phyloP scores from a whole-genome alignment of 2,113 vertebrate genomes.

The Rhynchomys soricoides region DNA sequence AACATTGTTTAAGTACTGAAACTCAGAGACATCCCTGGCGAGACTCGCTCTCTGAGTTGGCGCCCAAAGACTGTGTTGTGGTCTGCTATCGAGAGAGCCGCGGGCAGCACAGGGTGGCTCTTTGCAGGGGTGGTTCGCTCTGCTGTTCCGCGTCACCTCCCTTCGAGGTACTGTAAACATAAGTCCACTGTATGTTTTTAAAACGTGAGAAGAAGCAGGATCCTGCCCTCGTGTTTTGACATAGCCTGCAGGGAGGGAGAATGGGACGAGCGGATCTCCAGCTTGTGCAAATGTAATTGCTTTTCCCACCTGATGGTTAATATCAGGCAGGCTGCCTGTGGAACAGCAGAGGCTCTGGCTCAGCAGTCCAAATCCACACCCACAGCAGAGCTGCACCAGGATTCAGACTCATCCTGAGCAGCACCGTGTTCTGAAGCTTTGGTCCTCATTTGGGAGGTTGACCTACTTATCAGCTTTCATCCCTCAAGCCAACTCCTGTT shows the following conservation, averaged over 20 bases:
- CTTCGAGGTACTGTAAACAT: conserved; percentile 73
- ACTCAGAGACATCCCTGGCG: conserved; percentile 47
- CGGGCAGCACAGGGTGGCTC: not conserved
- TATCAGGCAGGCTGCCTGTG: conserved; percentile 51
- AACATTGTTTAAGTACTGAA: conserved; percentile 50
- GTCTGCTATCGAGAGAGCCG: not conserved
- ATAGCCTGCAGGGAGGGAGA: conserved; percentile 75
- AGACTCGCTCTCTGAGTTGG: not conserved
- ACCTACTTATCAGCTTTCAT: not conserved
- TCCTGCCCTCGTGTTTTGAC: conserved; percentile 77
- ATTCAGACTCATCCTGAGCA: not conserved
- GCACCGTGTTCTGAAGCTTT: not conserved
- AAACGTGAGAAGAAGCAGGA: conserved; percentile 82
- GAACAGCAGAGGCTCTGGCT: not conserved
- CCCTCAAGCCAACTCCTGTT: not conserved
- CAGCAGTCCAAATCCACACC: not conserved
- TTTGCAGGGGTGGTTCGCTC: not conserved
- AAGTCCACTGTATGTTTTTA: conserved; percentile 77
- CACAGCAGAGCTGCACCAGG: not conserved
- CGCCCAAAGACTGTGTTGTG: not conserved
- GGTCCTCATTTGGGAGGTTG: not conserved
- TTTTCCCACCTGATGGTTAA: conserved; percentile 72
- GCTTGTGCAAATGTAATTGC: conserved; percentile 58
- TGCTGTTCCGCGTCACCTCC: conserved; percentile 41
- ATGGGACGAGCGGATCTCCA: conserved; percentile 70